Conservation (phyloP, 2,113 vertebrate species). For the Brevimyrus niger region DNA sequence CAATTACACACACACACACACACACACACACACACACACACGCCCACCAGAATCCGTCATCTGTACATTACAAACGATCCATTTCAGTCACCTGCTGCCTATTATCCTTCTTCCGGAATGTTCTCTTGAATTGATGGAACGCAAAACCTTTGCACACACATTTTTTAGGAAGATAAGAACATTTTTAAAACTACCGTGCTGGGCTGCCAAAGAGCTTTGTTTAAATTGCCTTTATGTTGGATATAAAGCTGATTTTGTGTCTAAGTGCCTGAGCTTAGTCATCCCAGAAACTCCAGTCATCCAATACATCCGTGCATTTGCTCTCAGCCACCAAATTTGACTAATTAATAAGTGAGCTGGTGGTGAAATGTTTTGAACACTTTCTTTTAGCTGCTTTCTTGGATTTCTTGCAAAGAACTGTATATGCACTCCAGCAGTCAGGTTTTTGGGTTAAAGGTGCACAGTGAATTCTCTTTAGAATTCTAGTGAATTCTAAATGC, state of each 20-base stretch:
- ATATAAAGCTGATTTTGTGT: not conserved
- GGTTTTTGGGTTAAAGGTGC: not conserved
- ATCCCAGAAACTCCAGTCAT: not conserved
- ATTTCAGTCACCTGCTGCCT: not conserved
- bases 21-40: not conserved
- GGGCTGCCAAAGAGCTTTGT: not conserved
- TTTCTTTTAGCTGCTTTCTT: not conserved
- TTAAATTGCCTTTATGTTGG: not conserved
- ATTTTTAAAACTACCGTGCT: not conserved
- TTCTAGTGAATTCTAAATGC: not conserved
- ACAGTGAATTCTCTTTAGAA: not conserved
- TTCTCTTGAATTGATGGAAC: constrained; percentile 23
- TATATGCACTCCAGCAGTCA: not conserved
- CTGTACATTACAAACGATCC: too few species aligned
- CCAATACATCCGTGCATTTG: not conserved
- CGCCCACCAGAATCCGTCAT: not conserved
- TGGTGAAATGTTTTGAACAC: not conserved
- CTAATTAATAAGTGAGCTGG: not conserved
- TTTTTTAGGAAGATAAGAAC: not conserved
- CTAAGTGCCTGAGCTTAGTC: not conserved
- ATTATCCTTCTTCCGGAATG: not conserved
- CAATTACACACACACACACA: too few species aligned
- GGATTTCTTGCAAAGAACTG: not conserved
- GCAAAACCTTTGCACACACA: not conserved
- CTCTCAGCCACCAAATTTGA: not conserved